Conservation (phyloP, 2,888 invertebrate genomes). For the Dicyrtomina minuta region DNA sequence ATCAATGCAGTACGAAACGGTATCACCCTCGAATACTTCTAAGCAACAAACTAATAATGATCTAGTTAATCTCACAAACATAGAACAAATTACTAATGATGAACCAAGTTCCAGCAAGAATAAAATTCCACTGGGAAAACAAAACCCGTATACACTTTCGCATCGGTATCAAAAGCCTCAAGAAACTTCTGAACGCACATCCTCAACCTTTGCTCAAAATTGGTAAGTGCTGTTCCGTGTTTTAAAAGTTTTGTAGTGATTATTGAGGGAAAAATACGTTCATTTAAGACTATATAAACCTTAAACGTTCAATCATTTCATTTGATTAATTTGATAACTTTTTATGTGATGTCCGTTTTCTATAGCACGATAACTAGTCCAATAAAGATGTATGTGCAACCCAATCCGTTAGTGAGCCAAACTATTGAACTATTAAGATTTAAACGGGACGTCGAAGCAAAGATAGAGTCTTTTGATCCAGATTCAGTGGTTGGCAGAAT, state of each 20-base stretch:
- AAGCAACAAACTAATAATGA: background rate
- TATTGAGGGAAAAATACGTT: no score
- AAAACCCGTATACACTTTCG: no score
- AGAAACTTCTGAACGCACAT: no score
- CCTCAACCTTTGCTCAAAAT: no score
- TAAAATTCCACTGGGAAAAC: background rate
- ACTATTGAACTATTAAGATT: conserved; percentile 42
- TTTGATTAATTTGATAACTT: no score
- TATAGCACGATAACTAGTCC: background rate
- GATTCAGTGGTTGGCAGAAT: conserved; percentile 36
- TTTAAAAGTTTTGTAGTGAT: no score
- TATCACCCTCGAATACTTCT: background rate
- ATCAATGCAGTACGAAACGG: background rate
- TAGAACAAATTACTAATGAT: background rate
- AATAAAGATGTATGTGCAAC: background rate
- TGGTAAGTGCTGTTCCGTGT: no score
- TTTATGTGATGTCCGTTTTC: no score
- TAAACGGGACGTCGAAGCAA: conserved; percentile 42
- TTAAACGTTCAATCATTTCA: background rate
- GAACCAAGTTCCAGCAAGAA: background rate
- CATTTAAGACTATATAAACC: no score
- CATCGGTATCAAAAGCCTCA: no score
- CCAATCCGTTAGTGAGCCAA: conserved; percentile 33
- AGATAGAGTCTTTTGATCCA: conserved; percentile 35
- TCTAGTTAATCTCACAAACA: background rate